phyloP scores from a whole-genome alignment of 2,797 vertebrate species.

The Trematomus bernacchii region DNA sequence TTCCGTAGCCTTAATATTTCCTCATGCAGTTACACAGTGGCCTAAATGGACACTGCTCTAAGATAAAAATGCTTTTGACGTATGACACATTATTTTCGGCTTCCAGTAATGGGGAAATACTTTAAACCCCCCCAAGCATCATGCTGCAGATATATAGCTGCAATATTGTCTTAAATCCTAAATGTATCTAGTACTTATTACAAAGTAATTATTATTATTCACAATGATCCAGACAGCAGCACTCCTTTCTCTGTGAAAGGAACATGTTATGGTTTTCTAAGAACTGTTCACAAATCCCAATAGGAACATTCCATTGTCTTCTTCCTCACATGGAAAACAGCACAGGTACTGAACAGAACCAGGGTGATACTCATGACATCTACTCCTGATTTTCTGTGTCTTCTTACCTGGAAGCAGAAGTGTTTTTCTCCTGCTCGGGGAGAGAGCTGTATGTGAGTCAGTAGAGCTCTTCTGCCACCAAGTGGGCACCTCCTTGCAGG shows the following conservation, averaged over 20 bases:
- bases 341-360: slow-evolving; percentile 30
- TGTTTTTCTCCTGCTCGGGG: background rate
- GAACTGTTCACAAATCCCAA: slow-evolving; percentile 39
- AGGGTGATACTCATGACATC: slow-evolving; percentile 43
- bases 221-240: slow-evolving; percentile 3
- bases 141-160: background rate
- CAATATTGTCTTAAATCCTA: background rate
- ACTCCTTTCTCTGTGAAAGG: slow-evolving; percentile 5
- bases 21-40: slow-evolving; percentile 23
- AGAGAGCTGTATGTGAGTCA: background rate
- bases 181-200: slow-evolving; percentile 23
- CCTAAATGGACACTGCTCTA: slow-evolving; percentile 20
- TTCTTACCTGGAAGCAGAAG: slow-evolving; percentile 21
- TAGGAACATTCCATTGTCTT: slow-evolving; percentile 31
- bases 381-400: slow-evolving; percentile 42
- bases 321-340: slow-evolving; percentile 32
- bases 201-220: too few relatives aligned
- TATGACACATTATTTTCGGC: slow-evolving; percentile 35
- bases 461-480: slow-evolving; percentile 84
- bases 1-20: slow-evolving; percentile 27
- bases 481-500: slow-evolving; percentile 63
- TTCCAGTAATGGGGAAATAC: slow-evolving; percentile 33
- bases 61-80: slow-evolving; percentile 53
- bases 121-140: slow-evolving; percentile 33
- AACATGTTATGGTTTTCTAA: slow-evolving; percentile 21